phyloP scores from a whole-genome alignment of 1,140 invertebrate species.

The Argopecten irradians region DNA sequence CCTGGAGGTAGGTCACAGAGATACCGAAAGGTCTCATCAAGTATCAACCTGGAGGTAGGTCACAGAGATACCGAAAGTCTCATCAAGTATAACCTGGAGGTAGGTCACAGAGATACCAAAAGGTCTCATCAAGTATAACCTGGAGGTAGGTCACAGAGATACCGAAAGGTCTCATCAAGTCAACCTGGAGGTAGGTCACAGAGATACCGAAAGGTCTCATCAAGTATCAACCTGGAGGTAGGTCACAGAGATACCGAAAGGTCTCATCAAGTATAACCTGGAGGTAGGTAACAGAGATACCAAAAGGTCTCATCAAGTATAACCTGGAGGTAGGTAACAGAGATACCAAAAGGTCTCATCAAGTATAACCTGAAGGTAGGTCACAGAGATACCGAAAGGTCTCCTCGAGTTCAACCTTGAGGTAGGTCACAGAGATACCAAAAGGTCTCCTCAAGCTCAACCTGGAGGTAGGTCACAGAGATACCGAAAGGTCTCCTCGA shows the following conservation, averaged over 20 bases:
- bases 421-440: constrained; percentile 79
- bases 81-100: no score
- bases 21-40: neutral
- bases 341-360: no score
- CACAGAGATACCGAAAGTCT: no score
- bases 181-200: no score
- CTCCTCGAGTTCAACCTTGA: constrained; percentile 94
- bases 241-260: constrained; percentile 89
- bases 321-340: no score
- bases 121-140: constrained; percentile 91
- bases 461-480: no score
- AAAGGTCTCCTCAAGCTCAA: neutral
- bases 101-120: constrained; percentile 90
- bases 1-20: constrained; percentile 85
- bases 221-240: no score
- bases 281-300: constrained; percentile 82
- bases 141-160: constrained; percentile 84
- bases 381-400: constrained; percentile 90
- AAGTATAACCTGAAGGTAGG: no score
- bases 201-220: no score
- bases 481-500: no score
- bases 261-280: constrained; percentile 92
- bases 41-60: neutral
- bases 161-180: neutral
- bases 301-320: neutral